Evolutionary conservation across 2,797 vertebrate genomes (phyloP), one percentile per base, ranked within the genome.

Genomic region (Pseudotriccus pelzelni): DNA sequence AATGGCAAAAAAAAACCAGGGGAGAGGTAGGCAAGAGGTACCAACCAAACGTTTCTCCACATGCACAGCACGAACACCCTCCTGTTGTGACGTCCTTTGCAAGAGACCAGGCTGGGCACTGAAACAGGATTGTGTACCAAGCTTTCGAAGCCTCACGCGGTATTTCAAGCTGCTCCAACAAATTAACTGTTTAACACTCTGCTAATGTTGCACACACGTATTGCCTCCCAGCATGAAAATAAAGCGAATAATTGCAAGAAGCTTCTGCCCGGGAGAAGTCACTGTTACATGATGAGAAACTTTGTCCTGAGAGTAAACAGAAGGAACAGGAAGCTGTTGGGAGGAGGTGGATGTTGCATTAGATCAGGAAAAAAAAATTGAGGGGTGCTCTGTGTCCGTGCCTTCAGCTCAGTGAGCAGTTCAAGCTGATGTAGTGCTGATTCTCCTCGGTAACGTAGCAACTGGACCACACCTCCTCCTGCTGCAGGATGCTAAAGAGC

Each of bases 101-200:
- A 47, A 37, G 80, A 84, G 79, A 53, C 10, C 21, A 78, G 89
- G 6, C 56, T 55, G 90, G 79, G 86, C 63, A 13, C 30, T 59
- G 83, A 70, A 87, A 37, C n/a, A 58, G 83, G 66, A 5, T 34
- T 67, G 37, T 36, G 47, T 74, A 36, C 77, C 27, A 39, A 59
- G 56, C 34, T 63, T n/a, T n/a, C n/a, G 67, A 84, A 94, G 77
- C 80, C 69, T 93, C 74, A 39, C 67, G 23, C 70, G 4, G 2
- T 50, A 66, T 69, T 80, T 92, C 93, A 92, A 89, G 82, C 81
- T 87, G 84, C 79, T 87, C n/a, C 72, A 53, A 84, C 82, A 93
- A 84, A 96, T 95, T 84, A 96, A 95, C 87, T 89, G 6, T 93
- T 94, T 92, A 94, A 91, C 91, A 92, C 94, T 86, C 62, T 24